Conservation (phyloP, 1,140 invertebrate species). For the Trialeurodes vaporariorum region DNA sequence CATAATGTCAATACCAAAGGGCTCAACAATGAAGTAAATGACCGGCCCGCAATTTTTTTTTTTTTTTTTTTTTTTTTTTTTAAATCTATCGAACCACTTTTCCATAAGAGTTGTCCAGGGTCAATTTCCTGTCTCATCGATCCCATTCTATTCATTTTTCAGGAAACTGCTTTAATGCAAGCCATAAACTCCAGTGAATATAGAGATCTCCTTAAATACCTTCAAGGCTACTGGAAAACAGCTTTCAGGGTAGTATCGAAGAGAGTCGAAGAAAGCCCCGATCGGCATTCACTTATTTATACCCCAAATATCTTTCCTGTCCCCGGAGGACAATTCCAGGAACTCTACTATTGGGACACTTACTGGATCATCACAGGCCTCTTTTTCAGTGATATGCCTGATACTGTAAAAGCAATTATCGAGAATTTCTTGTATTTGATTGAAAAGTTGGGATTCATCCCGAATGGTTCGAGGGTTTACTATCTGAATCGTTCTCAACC, state of each 20-base stretch:
- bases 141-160: no score
- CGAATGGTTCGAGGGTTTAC: slow-evolving; percentile 67
- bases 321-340: neutral
- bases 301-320: neutral
- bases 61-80: no score
- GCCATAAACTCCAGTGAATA: neutral
- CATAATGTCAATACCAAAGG: no score
- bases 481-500: slow-evolving; percentile 66
- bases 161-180: neutral
- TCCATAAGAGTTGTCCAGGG: no score
- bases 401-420: slow-evolving; percentile 60
- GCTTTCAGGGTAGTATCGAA: neutral
- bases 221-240: neutral
- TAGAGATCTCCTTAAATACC: neutral
- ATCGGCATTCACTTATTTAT: neutral
- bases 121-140: no score
- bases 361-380: slow-evolving; percentile 76
- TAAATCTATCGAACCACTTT: no score
- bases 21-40: no score
- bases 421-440: slow-evolving; percentile 59
- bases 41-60: no score
- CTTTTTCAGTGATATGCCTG: slow-evolving; percentile 55
- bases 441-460: slow-evolving; percentile 53
- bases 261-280: neutral
- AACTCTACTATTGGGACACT: slow-evolving; percentile 56